phyloP scores from a whole-genome alignment of 2,888 invertebrate genomes.

The Cataglyphis altisquamis region DNA sequence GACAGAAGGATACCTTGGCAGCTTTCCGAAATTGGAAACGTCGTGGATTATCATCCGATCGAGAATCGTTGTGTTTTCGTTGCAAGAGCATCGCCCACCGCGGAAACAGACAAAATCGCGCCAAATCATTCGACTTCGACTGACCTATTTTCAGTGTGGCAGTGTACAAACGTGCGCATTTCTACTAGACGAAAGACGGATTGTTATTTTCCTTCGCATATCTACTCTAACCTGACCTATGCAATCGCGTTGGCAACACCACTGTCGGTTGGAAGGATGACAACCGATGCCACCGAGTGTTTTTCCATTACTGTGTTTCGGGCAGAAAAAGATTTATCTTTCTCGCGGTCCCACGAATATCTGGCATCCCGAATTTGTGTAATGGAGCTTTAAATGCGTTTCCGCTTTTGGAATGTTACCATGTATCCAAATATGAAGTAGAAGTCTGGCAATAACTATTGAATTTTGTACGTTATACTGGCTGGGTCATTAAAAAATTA shows the following conservation, averaged over 20 bases:
- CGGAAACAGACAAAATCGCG: conserved; percentile 74
- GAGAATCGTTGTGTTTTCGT: conserved; percentile 71
- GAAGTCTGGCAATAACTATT: conserved; percentile 25
- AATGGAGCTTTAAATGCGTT: conserved; percentile 47
- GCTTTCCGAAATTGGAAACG: conserved; percentile 51
- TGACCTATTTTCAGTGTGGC: conserved; percentile 76
- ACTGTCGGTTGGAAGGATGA: conserved; percentile 25
- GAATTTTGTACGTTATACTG: conserved; percentile 5
- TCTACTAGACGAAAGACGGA: conserved; percentile 61
- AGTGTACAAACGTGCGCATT: conserved; percentile 65
- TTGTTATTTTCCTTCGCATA: conserved; percentile 54
- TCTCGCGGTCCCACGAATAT: conserved; percentile 20
- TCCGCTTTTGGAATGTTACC: conserved; percentile 20
- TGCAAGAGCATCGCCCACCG: conserved; percentile 64
- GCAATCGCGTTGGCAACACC: conserved; percentile 40
- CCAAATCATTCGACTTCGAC: conserved; percentile 74
- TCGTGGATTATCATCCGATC: conserved; percentile 64
- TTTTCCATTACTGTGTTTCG: conserved; percentile 52
- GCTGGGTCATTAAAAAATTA: conserved; percentile 1
- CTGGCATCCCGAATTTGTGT: conserved; percentile 32
- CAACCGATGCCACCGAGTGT: conserved; percentile 44
- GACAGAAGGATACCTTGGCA: conserved; percentile 32
- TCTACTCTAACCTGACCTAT: conserved; percentile 2
- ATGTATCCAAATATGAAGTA: conserved; percentile 21
- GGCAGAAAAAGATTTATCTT: conserved; percentile 50